Conservation (phyloP, 2,113 vertebrate species). For the Mobula hypostoma region DNA sequence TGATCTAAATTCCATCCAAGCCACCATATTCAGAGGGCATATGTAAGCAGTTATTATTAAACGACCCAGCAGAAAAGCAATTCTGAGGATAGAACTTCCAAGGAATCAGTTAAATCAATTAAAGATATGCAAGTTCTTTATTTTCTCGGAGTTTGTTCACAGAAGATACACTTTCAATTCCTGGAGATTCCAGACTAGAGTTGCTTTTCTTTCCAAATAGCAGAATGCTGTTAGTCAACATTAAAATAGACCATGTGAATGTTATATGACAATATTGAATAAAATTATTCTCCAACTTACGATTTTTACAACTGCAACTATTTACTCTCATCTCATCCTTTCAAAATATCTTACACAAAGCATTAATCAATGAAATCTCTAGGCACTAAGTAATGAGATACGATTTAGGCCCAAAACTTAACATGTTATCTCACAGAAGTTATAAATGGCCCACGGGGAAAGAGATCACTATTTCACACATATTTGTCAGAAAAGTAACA, state of each 20-base stretch:
- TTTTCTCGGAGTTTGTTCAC: background rate
- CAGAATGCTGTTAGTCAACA: background rate
- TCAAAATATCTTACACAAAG: background rate
- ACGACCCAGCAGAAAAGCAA: background rate
- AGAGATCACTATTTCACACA: constrained; percentile 43
- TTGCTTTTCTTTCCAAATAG: background rate
- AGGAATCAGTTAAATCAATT: background rate
- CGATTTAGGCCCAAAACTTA: constrained; percentile 14
- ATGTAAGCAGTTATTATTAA: no score
- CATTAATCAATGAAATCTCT: background rate
- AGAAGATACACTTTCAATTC: background rate
- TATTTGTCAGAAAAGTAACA: constrained; percentile 52
- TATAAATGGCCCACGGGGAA: constrained; percentile 51
- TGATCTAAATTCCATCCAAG: background rate
- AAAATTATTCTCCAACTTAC: background rate
- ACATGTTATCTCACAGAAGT: constrained; percentile 4
- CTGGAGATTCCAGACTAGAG: background rate
- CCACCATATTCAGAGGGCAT: background rate
- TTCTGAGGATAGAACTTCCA: background rate
- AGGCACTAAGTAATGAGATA: constrained; percentile 36
- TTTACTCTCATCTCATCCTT: background rate
- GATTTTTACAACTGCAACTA: background rate
- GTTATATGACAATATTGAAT: background rate
- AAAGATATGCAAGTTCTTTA: no score
- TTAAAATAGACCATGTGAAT: background rate